Conservation (phyloP, 2,888 invertebrate genomes). For the Archips xylosteana region DNA sequence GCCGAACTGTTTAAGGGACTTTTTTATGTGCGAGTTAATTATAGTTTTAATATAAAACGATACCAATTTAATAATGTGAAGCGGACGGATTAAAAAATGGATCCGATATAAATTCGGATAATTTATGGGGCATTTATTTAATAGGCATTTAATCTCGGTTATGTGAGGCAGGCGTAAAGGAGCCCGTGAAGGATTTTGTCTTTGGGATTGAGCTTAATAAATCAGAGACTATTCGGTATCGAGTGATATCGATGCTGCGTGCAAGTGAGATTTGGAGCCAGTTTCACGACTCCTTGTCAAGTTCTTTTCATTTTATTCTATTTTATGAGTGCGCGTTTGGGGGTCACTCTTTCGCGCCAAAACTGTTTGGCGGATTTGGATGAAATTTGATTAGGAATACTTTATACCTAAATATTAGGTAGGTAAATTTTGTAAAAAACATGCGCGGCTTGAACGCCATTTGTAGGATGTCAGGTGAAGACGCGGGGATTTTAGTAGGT, state of each 20-base stretch:
- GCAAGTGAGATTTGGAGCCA: neutral
- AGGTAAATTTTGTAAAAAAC: too few species aligned
- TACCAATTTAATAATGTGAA: slow-evolving; percentile 76
- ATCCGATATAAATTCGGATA: slow-evolving; percentile 77
- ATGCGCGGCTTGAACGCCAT: too few species aligned
- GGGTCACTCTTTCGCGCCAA: too few species aligned
- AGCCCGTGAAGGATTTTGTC: slow-evolving; percentile 42
- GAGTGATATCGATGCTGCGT: neutral
- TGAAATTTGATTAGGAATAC: too few species aligned
- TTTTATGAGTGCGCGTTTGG: too few species aligned
- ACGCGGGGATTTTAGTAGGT: too few species aligned
- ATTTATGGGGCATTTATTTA: slow-evolving; percentile 77
- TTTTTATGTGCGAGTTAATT: slow-evolving; percentile 80
- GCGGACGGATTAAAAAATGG: slow-evolving; percentile 76
- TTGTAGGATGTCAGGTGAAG: too few species aligned
- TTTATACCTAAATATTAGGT: too few species aligned
- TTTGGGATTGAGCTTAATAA: slow-evolving; percentile 12
- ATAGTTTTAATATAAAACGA: slow-evolving; percentile 80
- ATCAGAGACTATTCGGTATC: neutral
- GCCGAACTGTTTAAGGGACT: slow-evolving; percentile 70
- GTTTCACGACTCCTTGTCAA: too few species aligned
- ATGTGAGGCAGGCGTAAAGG: slow-evolving; percentile 54
- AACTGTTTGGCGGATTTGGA: too few species aligned
- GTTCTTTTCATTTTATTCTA: too few species aligned
- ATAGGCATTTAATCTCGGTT: slow-evolving; percentile 70